Evolutionary conservation across 1,140 invertebrate species (phyloP).

Genomic region (Zaprionus ornatus): DNA sequence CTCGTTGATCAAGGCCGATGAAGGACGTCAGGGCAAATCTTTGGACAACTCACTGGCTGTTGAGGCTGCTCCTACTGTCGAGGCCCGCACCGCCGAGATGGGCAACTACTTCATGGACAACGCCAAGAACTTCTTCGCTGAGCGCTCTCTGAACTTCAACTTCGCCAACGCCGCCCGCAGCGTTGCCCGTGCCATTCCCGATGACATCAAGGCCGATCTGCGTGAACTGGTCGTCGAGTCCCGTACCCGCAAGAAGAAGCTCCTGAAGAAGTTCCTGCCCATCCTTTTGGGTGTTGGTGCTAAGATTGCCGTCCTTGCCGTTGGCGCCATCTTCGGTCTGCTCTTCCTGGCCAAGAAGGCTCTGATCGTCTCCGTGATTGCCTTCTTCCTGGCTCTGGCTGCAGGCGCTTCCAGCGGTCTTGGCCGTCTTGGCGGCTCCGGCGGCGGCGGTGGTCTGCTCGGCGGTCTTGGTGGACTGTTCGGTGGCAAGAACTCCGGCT

Average conservation of each 20-base stretch:
- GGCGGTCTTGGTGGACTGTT: constrained; percentile 77
- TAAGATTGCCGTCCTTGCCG: constrained; percentile 86
- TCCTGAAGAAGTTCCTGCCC: constrained; percentile 86
- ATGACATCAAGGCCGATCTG: constrained; percentile 85
- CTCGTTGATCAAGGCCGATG: constrained; percentile 85
- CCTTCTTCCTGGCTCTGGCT: constrained; percentile 85
- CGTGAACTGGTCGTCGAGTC: constrained; percentile 86
- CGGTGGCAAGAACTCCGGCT: constrained; percentile 76
- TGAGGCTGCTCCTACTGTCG: constrained; percentile 84
- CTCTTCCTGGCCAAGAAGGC: constrained; percentile 88
- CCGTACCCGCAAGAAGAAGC: constrained; percentile 88
- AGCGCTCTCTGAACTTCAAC: constrained; percentile 86
- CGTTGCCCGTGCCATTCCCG: constrained; percentile 84
- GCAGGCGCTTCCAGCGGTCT: constrained; percentile 86
- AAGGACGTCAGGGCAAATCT: constrained; percentile 82
- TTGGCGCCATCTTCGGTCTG: constrained; percentile 86
- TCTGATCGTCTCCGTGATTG: constrained; percentile 86
- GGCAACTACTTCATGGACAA: constrained; percentile 86
- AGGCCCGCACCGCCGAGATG: constrained; percentile 86
- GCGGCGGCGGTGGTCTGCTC: constrained; percentile 75
- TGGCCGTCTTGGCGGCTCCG: constrained; percentile 82
- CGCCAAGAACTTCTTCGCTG: constrained; percentile 86
- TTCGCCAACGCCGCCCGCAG: constrained; percentile 85
- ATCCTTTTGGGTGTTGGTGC: constrained; percentile 86
- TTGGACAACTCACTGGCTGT: constrained; percentile 83